A percentile compares a stretch with the other conserved stretches of the same genome.
Evolutionary conservation across 2,113 vertebrate species (phyloP).

Genomic region (Anthoscopus minutus): DNA sequence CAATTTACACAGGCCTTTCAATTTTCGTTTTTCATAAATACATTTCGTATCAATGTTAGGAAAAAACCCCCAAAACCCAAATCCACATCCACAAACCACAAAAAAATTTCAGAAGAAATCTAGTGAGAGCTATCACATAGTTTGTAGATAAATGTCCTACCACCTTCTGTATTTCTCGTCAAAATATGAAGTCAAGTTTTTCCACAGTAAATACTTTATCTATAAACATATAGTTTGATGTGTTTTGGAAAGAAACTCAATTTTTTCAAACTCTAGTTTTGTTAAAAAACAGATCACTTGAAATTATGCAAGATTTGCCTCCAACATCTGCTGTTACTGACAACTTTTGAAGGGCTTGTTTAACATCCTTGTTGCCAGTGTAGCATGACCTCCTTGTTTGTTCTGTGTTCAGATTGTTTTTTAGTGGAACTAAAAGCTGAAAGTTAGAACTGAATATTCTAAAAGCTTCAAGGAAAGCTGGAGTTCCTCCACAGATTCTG

Average conservation of each 20-base stretch:
- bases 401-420: not conserved
- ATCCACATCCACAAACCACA: not conserved
- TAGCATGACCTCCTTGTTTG: not conserved
- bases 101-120: not conserved
- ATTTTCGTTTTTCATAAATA: not conserved
- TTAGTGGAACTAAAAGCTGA: not conserved
- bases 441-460: not conserved
- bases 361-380: not conserved
- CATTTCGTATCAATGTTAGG: not conserved
- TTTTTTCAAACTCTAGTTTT: not conserved
- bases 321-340: not conserved
- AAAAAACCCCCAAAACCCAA: not conserved
- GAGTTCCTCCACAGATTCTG: not conserved
- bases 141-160: not conserved
- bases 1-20: not conserved
- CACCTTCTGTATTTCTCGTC: not conserved
- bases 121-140: not conserved
- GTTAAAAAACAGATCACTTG: not conserved
- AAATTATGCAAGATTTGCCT: not conserved
- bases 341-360: not conserved
- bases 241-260: not conserved
- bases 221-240: not conserved
- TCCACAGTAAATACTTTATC: not conserved
- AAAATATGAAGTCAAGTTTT: not conserved
- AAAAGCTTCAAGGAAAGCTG: not conserved